Evolutionary conservation across 2,113 vertebrate genomes (phyloP).

Genomic region (Irena cyanogastra): DNA sequence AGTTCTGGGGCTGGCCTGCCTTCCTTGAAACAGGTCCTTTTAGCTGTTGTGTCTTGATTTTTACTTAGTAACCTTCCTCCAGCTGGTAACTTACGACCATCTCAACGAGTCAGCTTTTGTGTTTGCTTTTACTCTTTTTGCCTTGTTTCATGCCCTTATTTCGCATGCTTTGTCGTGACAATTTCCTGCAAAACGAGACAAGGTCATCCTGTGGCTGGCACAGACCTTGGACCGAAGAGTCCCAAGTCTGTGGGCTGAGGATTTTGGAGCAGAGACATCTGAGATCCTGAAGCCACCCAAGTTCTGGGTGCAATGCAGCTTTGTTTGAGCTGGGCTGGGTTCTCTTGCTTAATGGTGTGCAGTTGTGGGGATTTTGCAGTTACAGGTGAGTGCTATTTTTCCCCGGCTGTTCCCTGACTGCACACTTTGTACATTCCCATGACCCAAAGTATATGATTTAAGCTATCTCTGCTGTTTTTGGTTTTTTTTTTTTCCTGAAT

Average conservation of each 20-base stretch:
- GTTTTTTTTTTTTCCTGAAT: neutral
- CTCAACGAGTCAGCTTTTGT: neutral
- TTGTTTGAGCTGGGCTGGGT: neutral
- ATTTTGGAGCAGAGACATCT: neutral
- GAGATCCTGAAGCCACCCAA: neutral
- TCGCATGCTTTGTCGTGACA: neutral
- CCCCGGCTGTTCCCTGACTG: neutral
- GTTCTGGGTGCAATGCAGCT: neutral
- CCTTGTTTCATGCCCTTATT: neutral
- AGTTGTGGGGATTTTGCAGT: neutral
- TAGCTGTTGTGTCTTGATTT: neutral
- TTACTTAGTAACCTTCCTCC: neutral
- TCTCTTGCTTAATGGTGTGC: neutral
- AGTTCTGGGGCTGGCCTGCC: neutral
- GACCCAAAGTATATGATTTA: neutral
- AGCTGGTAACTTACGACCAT: neutral
- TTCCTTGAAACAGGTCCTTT: neutral
- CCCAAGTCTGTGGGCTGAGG: neutral
- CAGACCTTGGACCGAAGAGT: fast-evolving
- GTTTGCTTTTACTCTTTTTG: neutral
- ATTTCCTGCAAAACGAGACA: neutral
- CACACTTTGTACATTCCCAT: neutral
- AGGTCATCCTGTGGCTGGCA: neutral
- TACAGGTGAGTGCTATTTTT: neutral
- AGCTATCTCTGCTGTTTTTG: neutral